Conservation (phyloP, 1,140 invertebrate species). For the Gonioctena quinquepunctata region DNA sequence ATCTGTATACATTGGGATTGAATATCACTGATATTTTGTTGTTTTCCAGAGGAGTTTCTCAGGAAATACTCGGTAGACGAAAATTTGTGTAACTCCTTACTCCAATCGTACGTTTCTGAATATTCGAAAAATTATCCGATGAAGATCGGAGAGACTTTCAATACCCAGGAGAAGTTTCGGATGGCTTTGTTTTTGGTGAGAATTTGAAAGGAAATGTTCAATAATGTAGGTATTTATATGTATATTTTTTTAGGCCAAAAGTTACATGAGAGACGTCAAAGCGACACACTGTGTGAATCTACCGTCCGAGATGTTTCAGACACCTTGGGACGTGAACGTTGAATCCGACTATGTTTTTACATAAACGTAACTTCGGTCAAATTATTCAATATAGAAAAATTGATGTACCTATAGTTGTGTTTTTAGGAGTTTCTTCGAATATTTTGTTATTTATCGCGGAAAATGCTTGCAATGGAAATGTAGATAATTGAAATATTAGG, state of each 20-base stretch:
- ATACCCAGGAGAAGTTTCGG: conserved; percentile 58
- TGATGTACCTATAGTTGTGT: too few relatives aligned
- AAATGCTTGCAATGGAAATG: too few relatives aligned
- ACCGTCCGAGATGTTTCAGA: conserved; percentile 68
- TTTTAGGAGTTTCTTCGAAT: too few relatives aligned
- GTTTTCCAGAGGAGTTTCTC: conserved; percentile 42
- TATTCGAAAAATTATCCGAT: conserved; percentile 65
- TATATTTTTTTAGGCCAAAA: conserved; percentile 70
- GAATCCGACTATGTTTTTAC: conserved; percentile 49
- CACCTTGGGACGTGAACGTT: conserved; percentile 58
- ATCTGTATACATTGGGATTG: not conserved
- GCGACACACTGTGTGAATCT: conserved; percentile 86
- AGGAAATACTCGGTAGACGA: conserved; percentile 52
- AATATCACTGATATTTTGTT: too few relatives aligned
- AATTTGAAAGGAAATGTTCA: too few relatives aligned
- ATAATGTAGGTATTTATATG: too few relatives aligned
- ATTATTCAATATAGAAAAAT: not conserved
- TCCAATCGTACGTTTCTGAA: conserved; percentile 63
- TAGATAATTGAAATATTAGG: too few relatives aligned
- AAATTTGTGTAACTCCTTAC: conserved; percentile 59
- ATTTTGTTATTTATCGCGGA: too few relatives aligned
- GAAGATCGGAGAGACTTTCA: conserved; percentile 63
- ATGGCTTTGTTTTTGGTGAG: conserved; percentile 67
- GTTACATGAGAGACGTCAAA: conserved; percentile 84
- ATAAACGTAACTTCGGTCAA: conserved; percentile 12